Evolutionary conservation across 2,113 vertebrate species (phyloP).

Genomic region (Lipophrys pholis): DNA sequence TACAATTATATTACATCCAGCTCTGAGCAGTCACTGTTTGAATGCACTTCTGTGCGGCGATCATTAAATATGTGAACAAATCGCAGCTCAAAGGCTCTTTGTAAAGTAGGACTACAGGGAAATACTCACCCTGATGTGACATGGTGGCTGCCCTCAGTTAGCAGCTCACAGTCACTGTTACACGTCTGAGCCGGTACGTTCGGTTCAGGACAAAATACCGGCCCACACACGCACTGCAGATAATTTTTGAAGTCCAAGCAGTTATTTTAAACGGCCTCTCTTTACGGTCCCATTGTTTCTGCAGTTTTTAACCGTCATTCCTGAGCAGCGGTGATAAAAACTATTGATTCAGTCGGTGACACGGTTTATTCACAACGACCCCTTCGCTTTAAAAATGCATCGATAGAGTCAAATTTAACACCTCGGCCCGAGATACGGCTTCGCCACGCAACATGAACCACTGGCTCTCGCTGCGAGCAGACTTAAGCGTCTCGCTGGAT

Average conservation of each 20-base stretch:
- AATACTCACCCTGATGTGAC: too few relatives aligned
- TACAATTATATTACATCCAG: not conserved
- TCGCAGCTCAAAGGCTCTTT: too few relatives aligned
- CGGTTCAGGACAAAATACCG: not conserved
- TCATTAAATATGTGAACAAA: too few relatives aligned
- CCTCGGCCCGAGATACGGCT: not conserved
- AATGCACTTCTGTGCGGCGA: not conserved
- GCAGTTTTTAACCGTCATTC: not conserved
- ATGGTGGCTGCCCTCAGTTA: too few relatives aligned
- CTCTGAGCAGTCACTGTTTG: not conserved
- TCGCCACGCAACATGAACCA: too few relatives aligned
- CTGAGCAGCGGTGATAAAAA: slow-evolving; percentile 7
- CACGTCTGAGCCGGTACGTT: not conserved
- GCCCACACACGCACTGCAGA: too few relatives aligned
- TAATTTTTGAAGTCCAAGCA: not conserved
- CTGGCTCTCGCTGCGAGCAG: too few relatives aligned
- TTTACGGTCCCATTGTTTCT: slow-evolving; percentile 10
- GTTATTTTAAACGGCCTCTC: not conserved
- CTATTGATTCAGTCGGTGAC: not conserved
- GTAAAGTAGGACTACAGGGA: too few relatives aligned
- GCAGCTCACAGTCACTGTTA: not conserved
- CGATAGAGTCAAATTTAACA: not conserved
- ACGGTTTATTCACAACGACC: not conserved
- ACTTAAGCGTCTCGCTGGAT: too few relatives aligned
- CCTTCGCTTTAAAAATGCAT: not conserved